A percentile compares a stretch with the other conserved stretches of the same genome.
Conservation (phyloP, 2,113 vertebrate genomes). For the Platysteira castanea region DNA sequence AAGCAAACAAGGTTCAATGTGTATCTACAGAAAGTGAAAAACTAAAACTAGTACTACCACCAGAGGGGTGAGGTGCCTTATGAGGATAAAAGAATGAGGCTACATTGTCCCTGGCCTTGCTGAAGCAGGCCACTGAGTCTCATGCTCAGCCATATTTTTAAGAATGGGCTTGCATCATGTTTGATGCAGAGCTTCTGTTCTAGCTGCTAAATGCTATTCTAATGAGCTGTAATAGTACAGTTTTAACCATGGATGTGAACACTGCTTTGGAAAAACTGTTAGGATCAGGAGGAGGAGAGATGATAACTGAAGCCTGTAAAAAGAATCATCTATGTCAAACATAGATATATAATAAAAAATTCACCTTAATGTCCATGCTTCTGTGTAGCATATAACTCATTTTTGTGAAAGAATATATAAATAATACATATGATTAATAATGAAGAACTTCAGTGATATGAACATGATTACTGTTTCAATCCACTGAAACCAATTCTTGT, state of each 20-base stretch:
- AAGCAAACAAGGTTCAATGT: neutral
- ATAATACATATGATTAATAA: neutral
- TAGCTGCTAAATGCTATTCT: neutral
- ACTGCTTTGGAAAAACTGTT: neutral
- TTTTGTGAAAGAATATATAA: neutral
- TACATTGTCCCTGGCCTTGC: neutral
- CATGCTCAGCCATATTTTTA: neutral
- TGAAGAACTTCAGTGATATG: neutral
- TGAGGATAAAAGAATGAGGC: neutral
- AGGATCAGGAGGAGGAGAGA: neutral
- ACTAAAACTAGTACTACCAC: neutral
- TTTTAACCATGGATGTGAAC: neutral
- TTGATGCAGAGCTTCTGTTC: neutral
- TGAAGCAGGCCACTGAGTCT: neutral
- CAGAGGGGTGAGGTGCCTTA: neutral
- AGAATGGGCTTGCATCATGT: neutral
- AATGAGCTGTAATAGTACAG: neutral
- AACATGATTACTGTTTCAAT: neutral
- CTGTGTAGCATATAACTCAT: accelerated
- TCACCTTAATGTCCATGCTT: neutral
- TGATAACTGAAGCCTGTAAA: neutral
- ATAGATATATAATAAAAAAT: neutral
- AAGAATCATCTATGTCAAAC: neutral
- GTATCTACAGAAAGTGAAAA: neutral
- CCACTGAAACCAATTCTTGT: neutral